Evolutionary conservation across 1,140 invertebrate species (phyloP).

Genomic region (Brachystomella parvula): DNA sequence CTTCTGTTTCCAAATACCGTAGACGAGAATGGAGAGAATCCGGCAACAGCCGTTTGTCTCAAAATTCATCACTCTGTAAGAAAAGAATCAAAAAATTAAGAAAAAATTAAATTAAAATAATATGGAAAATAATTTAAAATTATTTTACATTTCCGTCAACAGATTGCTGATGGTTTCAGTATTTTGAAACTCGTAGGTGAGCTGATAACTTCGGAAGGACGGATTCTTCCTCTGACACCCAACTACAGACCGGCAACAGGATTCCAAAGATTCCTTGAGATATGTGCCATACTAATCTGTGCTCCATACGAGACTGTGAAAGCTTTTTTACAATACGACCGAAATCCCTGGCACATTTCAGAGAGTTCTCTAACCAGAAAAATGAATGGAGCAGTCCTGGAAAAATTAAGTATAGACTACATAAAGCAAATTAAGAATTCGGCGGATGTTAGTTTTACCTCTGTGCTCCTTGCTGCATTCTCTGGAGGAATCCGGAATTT

Average conservation of each 20-base stretch:
- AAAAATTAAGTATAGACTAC: constrained; percentile 9
- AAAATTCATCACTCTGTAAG: constrained; percentile 8
- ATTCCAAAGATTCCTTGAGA: not conserved
- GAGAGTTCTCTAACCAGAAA: constrained; percentile 10
- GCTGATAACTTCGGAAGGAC: constrained; percentile 12
- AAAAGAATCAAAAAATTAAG: not conserved
- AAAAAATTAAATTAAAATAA: not conserved
- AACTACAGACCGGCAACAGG: not conserved
- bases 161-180: constrained; percentile 22
- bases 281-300: not conserved
- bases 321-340: constrained; percentile 11
- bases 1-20: constrained; percentile 9
- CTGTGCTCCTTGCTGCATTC: constrained; percentile 21
- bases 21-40: not conserved
- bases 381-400: not conserved
- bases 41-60: constrained; percentile 3
- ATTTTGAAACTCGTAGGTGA: constrained; percentile 15
- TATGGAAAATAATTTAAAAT: not conserved
- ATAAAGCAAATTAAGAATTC: constrained; percentile 26
- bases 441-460: constrained; percentile 14
- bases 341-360: constrained; percentile 20
- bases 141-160: constrained; percentile 11
- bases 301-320: constrained; percentile 16
- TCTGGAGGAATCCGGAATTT: constrained; percentile 24
- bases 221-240: not conserved